Evolutionary conservation across 2,888 invertebrate genomes (phyloP).

Genomic region (Nymphalis polychloros): DNA sequence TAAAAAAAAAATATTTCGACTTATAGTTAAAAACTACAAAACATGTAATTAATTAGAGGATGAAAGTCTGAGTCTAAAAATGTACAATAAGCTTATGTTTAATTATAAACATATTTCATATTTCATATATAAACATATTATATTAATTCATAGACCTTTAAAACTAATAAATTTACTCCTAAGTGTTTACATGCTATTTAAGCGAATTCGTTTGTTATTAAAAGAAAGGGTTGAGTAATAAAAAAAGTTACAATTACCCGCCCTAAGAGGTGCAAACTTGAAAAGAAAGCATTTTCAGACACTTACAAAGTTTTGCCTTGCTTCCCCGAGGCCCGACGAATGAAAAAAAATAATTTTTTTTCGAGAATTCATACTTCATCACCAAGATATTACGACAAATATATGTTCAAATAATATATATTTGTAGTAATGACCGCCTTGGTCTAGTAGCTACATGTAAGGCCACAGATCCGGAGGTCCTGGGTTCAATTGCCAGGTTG

Average conservation of each 20-base stretch:
- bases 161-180: not conserved
- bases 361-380: not conserved
- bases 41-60: no score
- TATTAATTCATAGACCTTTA: not conserved
- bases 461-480: no score
- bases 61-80: no score
- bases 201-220: conserved; percentile 27
- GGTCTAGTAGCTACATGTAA: no score
- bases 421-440: no score
- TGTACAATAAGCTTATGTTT: no score
- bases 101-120: no score
- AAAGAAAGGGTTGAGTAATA: conserved; percentile 35
- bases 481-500: no score
- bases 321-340: conserved; percentile 12
- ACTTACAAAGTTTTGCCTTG: conserved; percentile 33
- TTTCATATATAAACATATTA: no score
- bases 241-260: conserved; percentile 34
- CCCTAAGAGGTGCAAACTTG: conserved; percentile 31
- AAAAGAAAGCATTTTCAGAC: conserved; percentile 34
- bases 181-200: not conserved
- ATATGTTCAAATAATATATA: no score
- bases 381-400: not conserved
- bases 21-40: no score
- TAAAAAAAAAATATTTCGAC: no score
- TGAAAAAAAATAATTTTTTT: conserved; percentile 4